Percentiles rank a stretch among this genome's conserved stretches.
These are phyloP conservation scores for Leucophenga montana DNA, from an alignment of 2,888 invertebrate genomes.

Conservation along the genomic window DNA sequence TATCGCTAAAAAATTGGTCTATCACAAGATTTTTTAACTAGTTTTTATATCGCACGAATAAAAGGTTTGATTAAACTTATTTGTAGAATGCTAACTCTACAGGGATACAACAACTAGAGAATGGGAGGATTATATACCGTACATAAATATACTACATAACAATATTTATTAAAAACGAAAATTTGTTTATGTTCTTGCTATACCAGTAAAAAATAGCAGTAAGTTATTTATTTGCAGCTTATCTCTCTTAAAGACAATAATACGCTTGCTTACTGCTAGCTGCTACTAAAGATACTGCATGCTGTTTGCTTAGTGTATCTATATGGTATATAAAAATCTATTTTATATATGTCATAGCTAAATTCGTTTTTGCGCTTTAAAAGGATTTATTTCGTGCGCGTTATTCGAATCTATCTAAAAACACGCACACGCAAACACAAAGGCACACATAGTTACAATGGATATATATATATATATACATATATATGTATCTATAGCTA, in stretches of 20 bases:
- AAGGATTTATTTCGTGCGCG: conserved; percentile 33
- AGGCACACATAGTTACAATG: too few relatives aligned
- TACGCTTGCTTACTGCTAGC: conserved; percentile 42
- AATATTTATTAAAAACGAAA: background rate
- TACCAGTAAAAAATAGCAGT: conserved; percentile 35
- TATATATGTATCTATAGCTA: too few relatives aligned
- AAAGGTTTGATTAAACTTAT: too few relatives aligned
- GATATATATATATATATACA: too few relatives aligned
- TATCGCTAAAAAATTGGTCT: too few relatives aligned
- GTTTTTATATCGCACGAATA: too few relatives aligned
- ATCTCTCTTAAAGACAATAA: conserved; percentile 66
- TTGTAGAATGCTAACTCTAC: too few relatives aligned
- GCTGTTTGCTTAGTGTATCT: background rate
- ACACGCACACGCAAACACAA: too few relatives aligned
- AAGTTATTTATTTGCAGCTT: conserved; percentile 67
- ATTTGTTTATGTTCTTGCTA: background rate
- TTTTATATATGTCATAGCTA: background rate
- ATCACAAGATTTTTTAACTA: too few relatives aligned
- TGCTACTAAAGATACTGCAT: background rate
- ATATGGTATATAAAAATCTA: background rate
- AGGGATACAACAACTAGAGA: too few relatives aligned
- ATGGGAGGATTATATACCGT: too few relatives aligned
- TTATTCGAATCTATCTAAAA: background rate
- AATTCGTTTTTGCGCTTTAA: conserved; percentile 37
- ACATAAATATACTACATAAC: conserved; percentile 38